Conservation (phyloP, 1,140 invertebrate genomes). For the Riptortus pedestris region DNA sequence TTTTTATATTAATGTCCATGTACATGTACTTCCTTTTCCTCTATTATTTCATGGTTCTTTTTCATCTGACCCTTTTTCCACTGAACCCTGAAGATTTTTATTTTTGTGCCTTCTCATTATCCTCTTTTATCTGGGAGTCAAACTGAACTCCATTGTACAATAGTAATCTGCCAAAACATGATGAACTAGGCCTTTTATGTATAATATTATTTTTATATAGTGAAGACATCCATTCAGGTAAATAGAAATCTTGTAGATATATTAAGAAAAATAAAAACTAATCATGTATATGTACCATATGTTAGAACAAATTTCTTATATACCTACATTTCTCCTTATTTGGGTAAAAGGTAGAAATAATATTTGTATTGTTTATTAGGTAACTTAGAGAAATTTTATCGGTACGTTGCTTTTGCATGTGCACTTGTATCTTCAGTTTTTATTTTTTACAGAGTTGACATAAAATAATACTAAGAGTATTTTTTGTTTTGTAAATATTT, state of each 20-base stretch:
- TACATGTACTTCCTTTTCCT: constrained; percentile 10
- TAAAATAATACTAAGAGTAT: constrained; percentile 7
- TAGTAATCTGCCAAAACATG: constrained; percentile 5
- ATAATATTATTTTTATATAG: constrained; percentile 19
- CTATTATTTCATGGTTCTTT: not conserved
- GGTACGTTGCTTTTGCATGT: constrained; percentile 10
- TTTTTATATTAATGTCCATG: constrained; percentile 17
- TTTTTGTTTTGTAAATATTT: constrained; percentile 8
- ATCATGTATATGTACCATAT: constrained; percentile 19
- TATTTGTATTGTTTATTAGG: constrained; percentile 14
- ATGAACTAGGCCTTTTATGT: constrained; percentile 14
- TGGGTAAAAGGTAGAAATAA: constrained; percentile 18
- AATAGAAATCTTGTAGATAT: constrained; percentile 8
- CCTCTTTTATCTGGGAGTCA: not conserved
- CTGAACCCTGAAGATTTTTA: not conserved
- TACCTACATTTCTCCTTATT: constrained; percentile 17
- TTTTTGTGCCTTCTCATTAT: not conserved
- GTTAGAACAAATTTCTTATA: constrained; percentile 17
- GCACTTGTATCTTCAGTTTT: constrained; percentile 1
- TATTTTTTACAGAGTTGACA: constrained; percentile 4
- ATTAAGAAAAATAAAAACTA: constrained; percentile 6
- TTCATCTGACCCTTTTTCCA: not conserved
- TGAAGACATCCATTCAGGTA: not conserved
- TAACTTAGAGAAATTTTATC: not conserved
- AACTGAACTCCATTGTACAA: not conserved